A percentile compares a stretch with the other conserved stretches of the same genome.
phyloP scores from a whole-genome alignment of 2,797 vertebrate genomes.

The Pristis pectinata region DNA sequence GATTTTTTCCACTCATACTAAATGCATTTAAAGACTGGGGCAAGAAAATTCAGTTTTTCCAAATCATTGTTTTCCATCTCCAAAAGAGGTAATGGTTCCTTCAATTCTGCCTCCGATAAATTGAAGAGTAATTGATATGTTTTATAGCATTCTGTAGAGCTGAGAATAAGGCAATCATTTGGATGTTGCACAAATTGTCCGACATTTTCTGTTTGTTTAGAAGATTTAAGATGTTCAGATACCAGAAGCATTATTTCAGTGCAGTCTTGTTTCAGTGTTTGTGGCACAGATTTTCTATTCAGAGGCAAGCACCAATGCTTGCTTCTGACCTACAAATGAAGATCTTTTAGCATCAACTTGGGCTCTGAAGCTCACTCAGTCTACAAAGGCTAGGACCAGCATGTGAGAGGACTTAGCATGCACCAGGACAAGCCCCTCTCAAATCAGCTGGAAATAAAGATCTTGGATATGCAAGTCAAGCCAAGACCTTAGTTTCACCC shows the following conservation, averaged over 20 bases:
- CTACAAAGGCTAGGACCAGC: no score
- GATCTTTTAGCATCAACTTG: no score
- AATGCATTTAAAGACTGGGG: background rate
- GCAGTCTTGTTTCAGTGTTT: background rate
- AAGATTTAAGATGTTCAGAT: background rate
- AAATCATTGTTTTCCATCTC: background rate
- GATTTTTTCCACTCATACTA: background rate
- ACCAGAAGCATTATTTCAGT: background rate
- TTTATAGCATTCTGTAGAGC: background rate
- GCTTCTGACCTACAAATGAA: no score
- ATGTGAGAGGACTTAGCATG: no score
- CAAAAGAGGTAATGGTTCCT: background rate
- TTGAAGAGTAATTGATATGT: background rate
- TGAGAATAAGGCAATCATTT: background rate
- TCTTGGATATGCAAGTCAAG: no score
- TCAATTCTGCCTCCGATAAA: background rate
- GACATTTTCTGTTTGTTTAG: background rate
- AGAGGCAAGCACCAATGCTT: no score
- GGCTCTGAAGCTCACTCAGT: no score
- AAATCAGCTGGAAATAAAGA: no score
- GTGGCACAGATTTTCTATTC: no score
- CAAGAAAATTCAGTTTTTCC: background rate
- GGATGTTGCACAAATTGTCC: background rate
- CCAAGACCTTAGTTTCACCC: no score
- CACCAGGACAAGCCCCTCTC: no score